These are phyloP conservation scores for Athalia rosae DNA, from an alignment of 2,888 invertebrate species.

Conservation along the genomic window DNA sequence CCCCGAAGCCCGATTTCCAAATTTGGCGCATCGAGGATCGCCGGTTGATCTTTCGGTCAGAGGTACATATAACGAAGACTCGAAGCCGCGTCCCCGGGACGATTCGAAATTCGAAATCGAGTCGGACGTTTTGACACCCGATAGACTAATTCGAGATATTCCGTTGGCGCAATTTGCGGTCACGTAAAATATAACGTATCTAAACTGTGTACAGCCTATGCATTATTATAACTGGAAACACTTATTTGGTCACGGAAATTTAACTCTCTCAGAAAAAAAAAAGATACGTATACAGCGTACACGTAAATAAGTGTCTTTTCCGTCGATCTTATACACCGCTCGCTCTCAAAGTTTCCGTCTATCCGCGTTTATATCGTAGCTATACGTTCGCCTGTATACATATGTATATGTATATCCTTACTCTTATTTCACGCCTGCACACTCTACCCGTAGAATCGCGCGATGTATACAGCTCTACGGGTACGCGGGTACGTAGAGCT, in stretches of 20 bases:
- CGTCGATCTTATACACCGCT: constrained; percentile 20
- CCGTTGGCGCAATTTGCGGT: constrained; percentile 35
- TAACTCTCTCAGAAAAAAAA: constrained; percentile 38
- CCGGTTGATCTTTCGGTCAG: neutral
- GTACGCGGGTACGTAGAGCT: no score
- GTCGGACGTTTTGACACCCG: constrained; percentile 10
- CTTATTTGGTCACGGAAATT: constrained; percentile 42
- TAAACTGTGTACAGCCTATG: neutral
- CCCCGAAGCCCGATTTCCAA: no score
- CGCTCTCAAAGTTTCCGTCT: neutral
- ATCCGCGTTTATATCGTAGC: no score
- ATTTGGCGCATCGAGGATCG: neutral
- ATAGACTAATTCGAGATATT: constrained; percentile 21
- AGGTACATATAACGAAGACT: constrained; percentile 25
- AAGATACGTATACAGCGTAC: neutral
- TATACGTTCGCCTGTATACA: no score
- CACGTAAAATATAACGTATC: constrained; percentile 11
- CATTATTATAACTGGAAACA: constrained; percentile 1
- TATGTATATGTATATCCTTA: neutral
- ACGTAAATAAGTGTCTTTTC: constrained; percentile 10
- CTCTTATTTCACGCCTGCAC: constrained; percentile 11
- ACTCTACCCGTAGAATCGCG: neutral
- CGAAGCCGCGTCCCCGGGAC: neutral
- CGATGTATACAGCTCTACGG: neutral
- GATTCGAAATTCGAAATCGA: neutral